Conservation (phyloP, 2,113 vertebrate genomes). For the Pyxicephalus adspersus region DNA sequence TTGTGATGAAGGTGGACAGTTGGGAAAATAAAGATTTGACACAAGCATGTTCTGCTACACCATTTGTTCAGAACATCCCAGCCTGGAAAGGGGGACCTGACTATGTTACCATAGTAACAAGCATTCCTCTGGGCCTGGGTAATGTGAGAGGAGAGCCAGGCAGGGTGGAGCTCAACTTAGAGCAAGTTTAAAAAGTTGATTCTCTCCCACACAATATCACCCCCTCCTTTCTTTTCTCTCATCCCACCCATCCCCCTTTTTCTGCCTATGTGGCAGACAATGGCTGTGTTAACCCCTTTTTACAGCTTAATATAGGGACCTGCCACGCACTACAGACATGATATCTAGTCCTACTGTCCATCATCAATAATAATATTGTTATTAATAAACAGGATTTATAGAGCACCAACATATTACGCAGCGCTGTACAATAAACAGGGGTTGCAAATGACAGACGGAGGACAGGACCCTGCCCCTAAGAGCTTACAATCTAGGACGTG, state of each 20-base stretch:
- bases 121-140: conserved; percentile 85
- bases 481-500: too few relatives aligned
- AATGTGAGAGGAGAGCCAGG: conserved; percentile 70
- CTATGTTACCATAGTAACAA: conserved; percentile 80
- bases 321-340: conserved; percentile 16
- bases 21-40: conserved; percentile 1
- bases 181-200: conserved; percentile 70
- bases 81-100: conserved; percentile 65
- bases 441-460: too few relatives aligned
- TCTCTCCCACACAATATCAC: conserved; percentile 53
- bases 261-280: conserved; percentile 93
- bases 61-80: conserved; percentile 60
- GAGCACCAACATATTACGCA: too few relatives aligned
- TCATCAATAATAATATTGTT: background rate
- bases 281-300: conserved; percentile 61
- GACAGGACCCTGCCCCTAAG: too few relatives aligned
- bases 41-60: conserved; percentile 50
- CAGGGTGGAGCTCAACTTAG: conserved; percentile 66
- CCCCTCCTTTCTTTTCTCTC: conserved; percentile 54
- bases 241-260: conserved; percentile 58
- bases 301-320: background rate
- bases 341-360: background rate
- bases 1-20: background rate
- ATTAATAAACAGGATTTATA: too few relatives aligned
- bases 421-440: too few relatives aligned